phyloP scores from a whole-genome alignment of 1,140 invertebrate genomes.

The Chironomus tepperi region DNA sequence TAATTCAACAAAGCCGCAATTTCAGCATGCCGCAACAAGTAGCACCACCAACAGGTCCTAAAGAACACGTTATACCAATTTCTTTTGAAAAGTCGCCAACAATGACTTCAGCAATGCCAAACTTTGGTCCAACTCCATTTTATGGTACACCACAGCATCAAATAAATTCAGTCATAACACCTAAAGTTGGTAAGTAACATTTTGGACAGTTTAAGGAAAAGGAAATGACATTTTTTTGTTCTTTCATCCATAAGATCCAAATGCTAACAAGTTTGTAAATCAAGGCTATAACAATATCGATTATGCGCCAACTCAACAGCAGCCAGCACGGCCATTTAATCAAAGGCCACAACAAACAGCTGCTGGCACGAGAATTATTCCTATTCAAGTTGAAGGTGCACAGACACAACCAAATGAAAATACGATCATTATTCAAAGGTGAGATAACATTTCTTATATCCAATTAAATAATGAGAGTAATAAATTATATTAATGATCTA shows the following conservation, averaged over 20 bases:
- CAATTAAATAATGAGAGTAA: not conserved
- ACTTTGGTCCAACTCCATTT: slow-evolving; percentile 26
- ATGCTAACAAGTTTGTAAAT: slow-evolving; percentile 41
- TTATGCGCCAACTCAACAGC: slow-evolving; percentile 28
- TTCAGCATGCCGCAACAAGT: too few relatives aligned
- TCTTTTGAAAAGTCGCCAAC: slow-evolving; percentile 41
- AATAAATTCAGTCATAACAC: slow-evolving; percentile 9
- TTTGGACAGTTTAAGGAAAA: too few relatives aligned
- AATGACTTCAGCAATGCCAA: slow-evolving; percentile 31
- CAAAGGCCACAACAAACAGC: slow-evolving; percentile 30
- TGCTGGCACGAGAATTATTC: slow-evolving; percentile 34
- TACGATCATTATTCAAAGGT: slow-evolving; percentile 38
- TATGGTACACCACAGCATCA: slow-evolving; percentile 9
- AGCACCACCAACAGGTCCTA: slow-evolving; percentile 15
- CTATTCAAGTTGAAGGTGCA: slow-evolving; percentile 36
- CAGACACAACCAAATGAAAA: not conserved
- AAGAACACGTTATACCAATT: slow-evolving; percentile 44
- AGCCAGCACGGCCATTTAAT: slow-evolving; percentile 10
- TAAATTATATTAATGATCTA: not conserved
- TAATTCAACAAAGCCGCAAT: not conserved
- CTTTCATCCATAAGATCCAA: slow-evolving; percentile 29
- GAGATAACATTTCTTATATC: slow-evolving; percentile 27
- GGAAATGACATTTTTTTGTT: not conserved
- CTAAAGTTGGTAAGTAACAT: not conserved
- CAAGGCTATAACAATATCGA: slow-evolving; percentile 36